Evolutionary conservation across 2,113 vertebrate genomes (phyloP).

Genomic region (Myotis brandtii): DNA sequence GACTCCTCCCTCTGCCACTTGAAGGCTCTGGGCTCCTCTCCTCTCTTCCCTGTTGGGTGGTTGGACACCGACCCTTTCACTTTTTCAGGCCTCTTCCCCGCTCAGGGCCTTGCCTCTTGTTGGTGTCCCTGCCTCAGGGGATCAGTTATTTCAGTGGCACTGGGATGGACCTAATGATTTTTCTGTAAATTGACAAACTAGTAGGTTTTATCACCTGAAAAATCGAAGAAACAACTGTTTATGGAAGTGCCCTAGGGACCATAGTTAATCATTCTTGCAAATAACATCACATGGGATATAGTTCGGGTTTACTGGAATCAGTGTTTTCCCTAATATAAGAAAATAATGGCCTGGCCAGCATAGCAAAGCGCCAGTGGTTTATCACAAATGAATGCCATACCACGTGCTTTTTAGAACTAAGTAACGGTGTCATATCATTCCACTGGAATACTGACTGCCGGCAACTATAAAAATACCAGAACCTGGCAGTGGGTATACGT

Average conservation of each 20-base stretch:
- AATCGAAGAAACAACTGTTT: conserved; percentile 77
- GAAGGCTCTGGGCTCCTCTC: neutral
- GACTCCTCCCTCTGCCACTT: neutral
- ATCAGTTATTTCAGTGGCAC: neutral
- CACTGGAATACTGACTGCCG: neutral
- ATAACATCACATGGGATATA: neutral
- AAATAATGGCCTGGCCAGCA: conserved; percentile 20
- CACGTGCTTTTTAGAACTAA: neutral
- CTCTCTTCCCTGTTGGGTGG: too few species aligned
- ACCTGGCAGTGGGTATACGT: neutral
- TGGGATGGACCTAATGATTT: conserved; percentile 70
- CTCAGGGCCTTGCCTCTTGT: neutral
- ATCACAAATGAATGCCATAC: neutral
- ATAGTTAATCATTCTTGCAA: conserved; percentile 69
- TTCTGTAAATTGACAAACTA: conserved; percentile 74
- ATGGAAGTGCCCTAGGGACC: conserved; percentile 71
- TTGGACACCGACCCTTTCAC: neutral
- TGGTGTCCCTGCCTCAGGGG: neutral
- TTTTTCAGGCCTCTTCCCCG: neutral
- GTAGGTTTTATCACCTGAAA: conserved; percentile 75
- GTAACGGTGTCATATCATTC: neutral
- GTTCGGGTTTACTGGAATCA: neutral
- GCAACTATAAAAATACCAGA: neutral
- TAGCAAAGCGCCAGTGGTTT: conserved; percentile 3
- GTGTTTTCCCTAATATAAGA: conserved; percentile 24